These are phyloP conservation scores for Tyrophagus putrescentiae DNA, from an alignment of 1,140 invertebrate genomes.

Conservation along the genomic window DNA sequence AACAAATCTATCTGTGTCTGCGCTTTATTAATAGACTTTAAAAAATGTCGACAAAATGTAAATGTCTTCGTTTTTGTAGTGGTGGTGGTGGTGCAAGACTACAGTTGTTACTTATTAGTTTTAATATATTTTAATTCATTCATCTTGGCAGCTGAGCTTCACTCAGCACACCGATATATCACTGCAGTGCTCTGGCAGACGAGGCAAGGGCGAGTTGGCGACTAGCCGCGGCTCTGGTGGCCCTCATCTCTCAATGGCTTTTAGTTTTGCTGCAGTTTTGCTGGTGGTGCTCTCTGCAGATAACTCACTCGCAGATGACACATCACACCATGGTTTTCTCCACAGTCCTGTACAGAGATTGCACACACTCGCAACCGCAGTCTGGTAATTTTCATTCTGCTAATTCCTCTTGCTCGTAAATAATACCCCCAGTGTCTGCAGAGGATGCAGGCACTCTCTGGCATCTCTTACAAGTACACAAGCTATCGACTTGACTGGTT, in stretches of 20 bases:
- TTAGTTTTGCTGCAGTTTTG: too few species aligned
- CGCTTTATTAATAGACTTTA: conserved; percentile 2
- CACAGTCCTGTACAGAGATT: neutral
- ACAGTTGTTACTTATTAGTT: conserved; percentile 6
- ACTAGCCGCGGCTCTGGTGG: too few species aligned
- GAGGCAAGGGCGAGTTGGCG: too few species aligned
- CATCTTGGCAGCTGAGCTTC: conserved; percentile 3
- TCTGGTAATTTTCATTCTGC: conserved; percentile 2
- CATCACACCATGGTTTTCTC: neutral
- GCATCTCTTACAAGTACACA: neutral
- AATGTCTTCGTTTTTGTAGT: too few species aligned
- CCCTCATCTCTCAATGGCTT: too few species aligned
- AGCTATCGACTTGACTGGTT: neutral
- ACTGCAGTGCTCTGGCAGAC: neutral
- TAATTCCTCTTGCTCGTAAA: conserved; percentile 4
- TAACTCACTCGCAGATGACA: neutral
- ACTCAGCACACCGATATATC: neutral
- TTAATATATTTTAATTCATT: conserved; percentile 11
- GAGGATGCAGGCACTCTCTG: neutral
- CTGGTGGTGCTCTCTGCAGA: too few species aligned
- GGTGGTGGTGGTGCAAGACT: too few species aligned
- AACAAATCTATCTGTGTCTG: conserved; percentile 11
- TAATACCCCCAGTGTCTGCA: conserved; percentile 1
- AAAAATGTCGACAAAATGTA: conserved; percentile 6
- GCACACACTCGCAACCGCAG: neutral